Evolutionary conservation across 2,113 vertebrate genomes (phyloP), one percentile per base, ranked within the genome.

Genomic region (Bufo gargarizans): DNA sequence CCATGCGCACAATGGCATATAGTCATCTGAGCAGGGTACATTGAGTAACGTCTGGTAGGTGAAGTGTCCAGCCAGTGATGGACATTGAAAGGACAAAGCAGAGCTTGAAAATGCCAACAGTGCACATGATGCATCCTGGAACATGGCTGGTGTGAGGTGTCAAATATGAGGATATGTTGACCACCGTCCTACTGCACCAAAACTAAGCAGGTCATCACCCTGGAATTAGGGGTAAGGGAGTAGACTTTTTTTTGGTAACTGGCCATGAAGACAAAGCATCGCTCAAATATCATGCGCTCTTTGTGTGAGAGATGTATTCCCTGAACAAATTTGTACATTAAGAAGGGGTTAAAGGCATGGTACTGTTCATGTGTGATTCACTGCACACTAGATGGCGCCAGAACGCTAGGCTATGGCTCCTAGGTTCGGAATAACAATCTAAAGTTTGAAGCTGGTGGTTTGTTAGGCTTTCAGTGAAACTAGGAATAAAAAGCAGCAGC

Each of bases 351-450:
- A 71, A 33, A 33, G 20, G 5, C 3, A 33, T 33, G 17, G 20
- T 56, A 14, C 17, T 47, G 22, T 20, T 17, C 74, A 8, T 17
- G 12, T 49, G 14, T 53, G 58, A 77, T 9, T 55, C 13, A 84
- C 20, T 78, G 74, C 74, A 56, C 87, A 78, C 87, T 89, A 89
- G 87, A 84, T 89, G 87, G 87, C 81, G 67, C 80, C 74, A 89
- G 33, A 78, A 89, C 84, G 81, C 82, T 69, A 89, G 74, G 20
- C 33, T 83, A 65, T 49, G 20, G 14, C 11, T 22, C 59, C n/a
- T 33, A 63, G 58, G 53, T 53, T 22, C 19, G 3, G 45, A 43
- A 45, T n/a, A 19, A 3, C 4, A 1, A 59, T 53, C 19, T 69
- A 65, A 84, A 33, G 65, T 71, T 55, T 43, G 56, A 59, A 59